Conservation (phyloP, 2,113 vertebrate genomes). For the Saguinus midas region DNA sequence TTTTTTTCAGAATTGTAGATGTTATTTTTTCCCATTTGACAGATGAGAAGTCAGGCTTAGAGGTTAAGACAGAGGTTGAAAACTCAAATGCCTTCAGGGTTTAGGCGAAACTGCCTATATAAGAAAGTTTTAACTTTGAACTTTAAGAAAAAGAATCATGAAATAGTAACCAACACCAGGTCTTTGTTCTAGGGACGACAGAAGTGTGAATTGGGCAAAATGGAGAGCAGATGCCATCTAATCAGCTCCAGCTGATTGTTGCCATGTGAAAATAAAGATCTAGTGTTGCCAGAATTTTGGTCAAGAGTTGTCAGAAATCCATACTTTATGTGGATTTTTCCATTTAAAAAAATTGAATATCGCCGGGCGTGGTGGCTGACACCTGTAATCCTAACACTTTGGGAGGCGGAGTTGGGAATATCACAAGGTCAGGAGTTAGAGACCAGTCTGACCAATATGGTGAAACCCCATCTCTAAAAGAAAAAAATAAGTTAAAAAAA, state of each 20-base stretch:
- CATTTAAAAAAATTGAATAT: background rate
- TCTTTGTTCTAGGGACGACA: background rate
- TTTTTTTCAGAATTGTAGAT: background rate
- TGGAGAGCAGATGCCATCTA: background rate
- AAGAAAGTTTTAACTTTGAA: slow-evolving; percentile 18
- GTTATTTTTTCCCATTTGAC: background rate
- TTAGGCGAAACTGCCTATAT: background rate
- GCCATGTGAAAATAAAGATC: background rate
- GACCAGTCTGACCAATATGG: no score
- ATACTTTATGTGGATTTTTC: background rate
- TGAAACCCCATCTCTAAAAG: no score
- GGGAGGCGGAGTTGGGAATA: no score
- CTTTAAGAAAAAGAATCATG: background rate
- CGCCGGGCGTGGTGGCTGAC: no score
- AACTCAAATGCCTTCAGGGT: background rate
- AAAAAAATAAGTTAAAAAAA: no score
- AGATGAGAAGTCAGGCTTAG: background rate
- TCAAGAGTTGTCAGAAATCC: background rate
- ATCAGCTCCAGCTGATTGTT: background rate
- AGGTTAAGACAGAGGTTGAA: background rate
- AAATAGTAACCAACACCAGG: background rate
- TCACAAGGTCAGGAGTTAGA: no score
- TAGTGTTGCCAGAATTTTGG: background rate
- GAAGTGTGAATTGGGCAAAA: background rate
- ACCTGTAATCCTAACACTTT: no score